phyloP scores from a whole-genome alignment of 2,888 invertebrate genomes.

The Eupeodes latifasciatus region DNA sequence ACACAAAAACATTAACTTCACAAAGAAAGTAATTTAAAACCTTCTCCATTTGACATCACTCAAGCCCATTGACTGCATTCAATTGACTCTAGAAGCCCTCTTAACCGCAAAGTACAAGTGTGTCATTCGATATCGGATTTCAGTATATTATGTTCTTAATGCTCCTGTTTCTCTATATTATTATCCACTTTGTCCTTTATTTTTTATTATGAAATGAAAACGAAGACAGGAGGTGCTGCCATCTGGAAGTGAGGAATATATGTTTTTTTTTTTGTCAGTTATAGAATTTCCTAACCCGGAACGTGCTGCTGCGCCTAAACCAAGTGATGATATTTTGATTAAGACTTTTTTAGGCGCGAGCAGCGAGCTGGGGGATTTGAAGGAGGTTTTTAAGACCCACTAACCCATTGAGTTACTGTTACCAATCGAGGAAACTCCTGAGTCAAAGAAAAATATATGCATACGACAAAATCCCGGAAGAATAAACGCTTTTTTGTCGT shows the following conservation, averaged over 20 bases:
- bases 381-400: constrained; percentile 60
- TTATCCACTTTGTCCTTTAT: constrained; percentile 47
- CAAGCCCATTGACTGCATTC: constrained; percentile 28
- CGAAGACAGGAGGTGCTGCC: constrained; percentile 11
- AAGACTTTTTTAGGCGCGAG: constrained; percentile 24
- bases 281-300: constrained; percentile 41
- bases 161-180: constrained; percentile 12
- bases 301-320: constrained; percentile 58
- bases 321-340: constrained; percentile 28
- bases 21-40: constrained; percentile 60
- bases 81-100: constrained; percentile 37
- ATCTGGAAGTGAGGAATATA: constrained; percentile 20
- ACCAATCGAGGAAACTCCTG: constrained; percentile 8
- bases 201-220: constrained; percentile 10
- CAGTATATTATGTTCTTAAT: constrained; percentile 24
- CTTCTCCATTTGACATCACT: constrained; percentile 62
- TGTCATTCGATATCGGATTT: constrained; percentile 70
- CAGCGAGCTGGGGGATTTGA: constrained; percentile 5
- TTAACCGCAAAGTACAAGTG: constrained; percentile 61
- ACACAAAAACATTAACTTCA: neutral
- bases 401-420: constrained; percentile 61
- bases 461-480: constrained; percentile 64
- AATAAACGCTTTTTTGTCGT: neutral
- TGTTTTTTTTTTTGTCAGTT: constrained; percentile 9
- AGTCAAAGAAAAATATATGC: constrained; percentile 28